Evolutionary conservation across 1,140 invertebrate genomes (phyloP).

Genomic region (Pantala flavescens): DNA sequence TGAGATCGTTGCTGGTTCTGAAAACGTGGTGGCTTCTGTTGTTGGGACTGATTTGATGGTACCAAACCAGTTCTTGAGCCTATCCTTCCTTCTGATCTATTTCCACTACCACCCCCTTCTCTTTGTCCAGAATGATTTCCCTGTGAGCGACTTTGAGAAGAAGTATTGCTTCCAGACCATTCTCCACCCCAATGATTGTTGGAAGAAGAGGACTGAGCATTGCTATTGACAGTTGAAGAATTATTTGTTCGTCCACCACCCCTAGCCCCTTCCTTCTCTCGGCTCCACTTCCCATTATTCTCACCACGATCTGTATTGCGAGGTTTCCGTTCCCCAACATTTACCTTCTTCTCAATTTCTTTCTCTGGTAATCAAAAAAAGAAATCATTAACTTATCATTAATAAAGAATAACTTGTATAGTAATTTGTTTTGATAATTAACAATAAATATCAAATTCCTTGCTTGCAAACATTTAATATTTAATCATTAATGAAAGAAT

Average conservation of each 20-base stretch:
- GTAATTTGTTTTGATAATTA: no score
- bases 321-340: neutral
- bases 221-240: neutral
- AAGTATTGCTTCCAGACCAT: conserved; percentile 18
- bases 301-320: conserved; percentile 10
- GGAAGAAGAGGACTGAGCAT: neutral
- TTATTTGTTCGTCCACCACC: neutral
- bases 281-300: neutral
- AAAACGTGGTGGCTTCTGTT: conserved; percentile 39
- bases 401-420: no score
- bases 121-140: conserved; percentile 14
- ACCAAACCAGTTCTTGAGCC: neutral
- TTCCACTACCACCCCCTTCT: conserved; percentile 22
- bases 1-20: conserved; percentile 37
- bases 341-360: conserved; percentile 15
- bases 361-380: conserved; percentile 15
- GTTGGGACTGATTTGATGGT: conserved; percentile 12
- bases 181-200: neutral
- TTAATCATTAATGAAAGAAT: no score
- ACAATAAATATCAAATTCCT: no score
- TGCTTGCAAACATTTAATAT: no score
- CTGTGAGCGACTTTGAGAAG: conserved; percentile 18
- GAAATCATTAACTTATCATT: neutral
- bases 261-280: neutral
- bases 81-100: conserved; percentile 13